Conservation (phyloP, 2,888 invertebrate genomes). For the Polia nebulosa region DNA sequence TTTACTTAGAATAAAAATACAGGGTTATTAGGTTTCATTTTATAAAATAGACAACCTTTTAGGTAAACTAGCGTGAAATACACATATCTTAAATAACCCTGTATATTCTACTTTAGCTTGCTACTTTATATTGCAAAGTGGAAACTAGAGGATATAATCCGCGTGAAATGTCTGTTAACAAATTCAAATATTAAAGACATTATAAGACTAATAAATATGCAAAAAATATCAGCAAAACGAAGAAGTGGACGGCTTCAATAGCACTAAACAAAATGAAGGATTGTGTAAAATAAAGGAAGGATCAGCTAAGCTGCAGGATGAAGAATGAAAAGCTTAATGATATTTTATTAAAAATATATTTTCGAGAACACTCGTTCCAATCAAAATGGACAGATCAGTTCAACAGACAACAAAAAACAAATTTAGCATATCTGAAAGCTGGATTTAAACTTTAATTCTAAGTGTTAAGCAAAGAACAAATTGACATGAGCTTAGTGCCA, state of each 20-base stretch:
- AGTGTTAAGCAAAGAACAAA: conserved; percentile 71
- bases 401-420: conserved; percentile 80
- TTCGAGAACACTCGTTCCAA: conserved; percentile 85
- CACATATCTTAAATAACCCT: conserved; percentile 56
- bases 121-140: conserved; percentile 39
- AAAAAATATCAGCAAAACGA: conserved; percentile 60
- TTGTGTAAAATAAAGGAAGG: conserved; percentile 69
- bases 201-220: conserved; percentile 53
- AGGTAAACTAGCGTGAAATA: background rate
- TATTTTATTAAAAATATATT: conserved; percentile 89
- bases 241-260: conserved; percentile 49
- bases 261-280: conserved; percentile 57
- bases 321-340: conserved; percentile 88
- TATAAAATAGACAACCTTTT: background rate
- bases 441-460: conserved; percentile 83
- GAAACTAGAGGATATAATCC: conserved; percentile 44
- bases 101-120: conserved; percentile 46
- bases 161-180: conserved; percentile 50
- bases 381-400: conserved; percentile 87
- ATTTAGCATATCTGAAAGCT: conserved; percentile 81
- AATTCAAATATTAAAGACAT: conserved; percentile 33
- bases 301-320: conserved; percentile 81
- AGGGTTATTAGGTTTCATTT: conserved; percentile 54
- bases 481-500: conserved; percentile 81
- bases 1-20: conserved; percentile 42